phyloP scores from a whole-genome alignment of 2,888 invertebrate species.

The Trisateles emortualis region DNA sequence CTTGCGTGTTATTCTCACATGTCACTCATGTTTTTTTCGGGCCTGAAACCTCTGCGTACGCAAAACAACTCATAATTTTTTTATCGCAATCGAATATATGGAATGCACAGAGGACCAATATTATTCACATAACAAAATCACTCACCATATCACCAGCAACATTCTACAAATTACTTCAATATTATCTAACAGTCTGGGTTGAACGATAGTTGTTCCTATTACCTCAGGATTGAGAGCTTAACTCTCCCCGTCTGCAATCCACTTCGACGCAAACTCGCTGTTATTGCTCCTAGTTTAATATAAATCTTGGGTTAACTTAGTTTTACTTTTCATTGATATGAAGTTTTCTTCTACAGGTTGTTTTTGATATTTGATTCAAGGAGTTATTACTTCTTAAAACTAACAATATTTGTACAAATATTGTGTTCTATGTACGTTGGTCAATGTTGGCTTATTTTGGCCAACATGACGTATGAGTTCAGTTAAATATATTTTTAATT shows the following conservation, averaged over 20 bases:
- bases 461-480: too few relatives aligned
- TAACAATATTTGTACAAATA: too few relatives aligned
- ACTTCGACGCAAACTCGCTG: not conserved
- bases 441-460: too few relatives aligned
- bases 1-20: too few relatives aligned
- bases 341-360: not conserved
- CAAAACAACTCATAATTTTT: too few relatives aligned
- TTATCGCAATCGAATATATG: too few relatives aligned
- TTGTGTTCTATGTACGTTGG: too few relatives aligned
- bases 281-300: slow-evolving; percentile 3
- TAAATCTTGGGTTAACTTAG: slow-evolving; percentile 8
- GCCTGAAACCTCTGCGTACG: too few relatives aligned
- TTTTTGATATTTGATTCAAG: not conserved
- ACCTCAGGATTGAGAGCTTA: slow-evolving; percentile 55
- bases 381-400: not conserved
- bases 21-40: too few relatives aligned
- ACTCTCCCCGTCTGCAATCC: slow-evolving; percentile 24
- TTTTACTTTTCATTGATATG: slow-evolving; percentile 8
- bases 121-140: not conserved
- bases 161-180: slow-evolving; percentile 9
- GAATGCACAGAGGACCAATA: too few relatives aligned
- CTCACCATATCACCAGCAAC: not conserved
- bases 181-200: slow-evolving; percentile 12
- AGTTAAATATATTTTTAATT: too few relatives aligned
- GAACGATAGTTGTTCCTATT: slow-evolving; percentile 39